A percentile compares a stretch with the other conserved stretches of the same genome.
Conservation (phyloP, 64 coral and sea anemone genomes). For the Porites australiensis region DNA sequence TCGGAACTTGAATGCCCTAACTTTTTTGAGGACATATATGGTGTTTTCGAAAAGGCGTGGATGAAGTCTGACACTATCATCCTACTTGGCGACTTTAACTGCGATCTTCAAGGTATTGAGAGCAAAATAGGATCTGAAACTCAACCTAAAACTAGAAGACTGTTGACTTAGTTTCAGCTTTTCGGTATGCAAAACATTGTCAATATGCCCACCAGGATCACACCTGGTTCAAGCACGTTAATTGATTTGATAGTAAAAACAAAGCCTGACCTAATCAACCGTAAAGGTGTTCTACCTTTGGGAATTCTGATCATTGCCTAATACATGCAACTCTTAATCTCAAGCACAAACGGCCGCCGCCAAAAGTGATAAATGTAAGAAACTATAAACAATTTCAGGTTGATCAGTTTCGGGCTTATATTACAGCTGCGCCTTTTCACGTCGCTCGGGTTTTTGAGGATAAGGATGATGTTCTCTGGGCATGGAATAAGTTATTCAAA, state of each 20-base stretch:
- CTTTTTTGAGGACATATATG: not conserved
- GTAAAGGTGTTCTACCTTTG: not conserved
- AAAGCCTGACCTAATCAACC: not conserved
- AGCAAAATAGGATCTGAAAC: not conserved
- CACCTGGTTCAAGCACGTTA: not conserved
- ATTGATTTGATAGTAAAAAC: conserved; percentile 17
- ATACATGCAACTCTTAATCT: not conserved
- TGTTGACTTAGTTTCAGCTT: not conserved
- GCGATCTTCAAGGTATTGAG: not conserved
- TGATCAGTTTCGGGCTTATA: not conserved
- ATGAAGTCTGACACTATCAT: not conserved
- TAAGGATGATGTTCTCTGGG: not conserved
- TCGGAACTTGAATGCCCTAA: not conserved
- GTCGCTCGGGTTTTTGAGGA: not conserved
- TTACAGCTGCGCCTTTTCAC: not conserved
- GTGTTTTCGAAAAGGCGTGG: not conserved
- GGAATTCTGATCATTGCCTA: not conserved
- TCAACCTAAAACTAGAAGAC: not conserved
- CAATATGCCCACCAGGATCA: not conserved
- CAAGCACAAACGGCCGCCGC: not conserved
- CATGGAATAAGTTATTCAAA: not conserved
- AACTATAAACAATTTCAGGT: not conserved
- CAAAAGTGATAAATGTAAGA: not conserved
- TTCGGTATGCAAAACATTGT: not conserved
- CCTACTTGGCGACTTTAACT: too few relatives aligned